phyloP scores from a whole-genome alignment of 2,797 vertebrate species.

The Microctenopoma lineatum region DNA sequence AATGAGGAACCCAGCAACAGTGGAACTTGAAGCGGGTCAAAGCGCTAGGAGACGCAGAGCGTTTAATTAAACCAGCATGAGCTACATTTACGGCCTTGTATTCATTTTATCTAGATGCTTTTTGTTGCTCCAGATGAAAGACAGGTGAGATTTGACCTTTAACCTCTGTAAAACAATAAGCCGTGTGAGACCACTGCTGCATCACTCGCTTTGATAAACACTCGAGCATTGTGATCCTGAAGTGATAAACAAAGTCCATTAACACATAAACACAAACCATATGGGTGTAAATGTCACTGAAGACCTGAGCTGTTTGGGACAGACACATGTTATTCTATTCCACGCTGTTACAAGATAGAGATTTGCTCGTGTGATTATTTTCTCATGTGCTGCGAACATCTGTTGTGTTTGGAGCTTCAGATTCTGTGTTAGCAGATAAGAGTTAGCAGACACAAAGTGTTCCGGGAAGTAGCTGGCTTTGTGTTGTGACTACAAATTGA shows the following conservation, averaged over 20 bases:
- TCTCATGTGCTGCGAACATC: constrained; percentile 15
- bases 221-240: constrained; percentile 6
- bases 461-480: constrained; percentile 20
- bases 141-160: constrained; percentile 25
- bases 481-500: constrained; percentile 1
- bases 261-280: not conserved
- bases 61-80: constrained; percentile 56
- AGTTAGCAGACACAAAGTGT: constrained; percentile 2
- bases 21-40: constrained; percentile 20
- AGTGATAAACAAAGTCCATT: constrained; percentile 15
- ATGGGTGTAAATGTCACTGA: not conserved
- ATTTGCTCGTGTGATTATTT: constrained; percentile 24
- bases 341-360: constrained; percentile 4
- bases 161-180: constrained; percentile 20
- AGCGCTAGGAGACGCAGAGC: constrained; percentile 26
- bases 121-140: constrained; percentile 16
- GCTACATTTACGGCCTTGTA: constrained; percentile 26
- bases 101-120: constrained; percentile 12
- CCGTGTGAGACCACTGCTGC: constrained; percentile 7
- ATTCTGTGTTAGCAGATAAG: constrained; percentile 25
- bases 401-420: constrained; percentile 26
- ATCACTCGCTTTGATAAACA: constrained; percentile 10
- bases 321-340: constrained; percentile 18
- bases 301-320: not conserved
- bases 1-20: constrained; percentile 35